phyloP scores from a whole-genome alignment of 2,797 vertebrate species.

The Chanos chanos region DNA sequence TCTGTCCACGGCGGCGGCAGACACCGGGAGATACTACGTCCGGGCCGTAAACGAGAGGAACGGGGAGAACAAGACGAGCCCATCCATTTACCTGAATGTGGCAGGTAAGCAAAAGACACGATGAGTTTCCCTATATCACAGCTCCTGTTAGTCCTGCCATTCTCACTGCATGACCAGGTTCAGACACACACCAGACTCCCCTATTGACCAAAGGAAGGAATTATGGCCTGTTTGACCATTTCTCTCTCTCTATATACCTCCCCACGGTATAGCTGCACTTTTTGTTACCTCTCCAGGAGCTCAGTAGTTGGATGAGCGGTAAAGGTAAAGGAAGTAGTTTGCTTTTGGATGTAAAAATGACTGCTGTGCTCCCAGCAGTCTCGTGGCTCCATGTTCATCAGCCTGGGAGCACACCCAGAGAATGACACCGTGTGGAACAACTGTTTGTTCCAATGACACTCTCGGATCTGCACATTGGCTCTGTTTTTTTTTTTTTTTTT shows the following conservation, averaged over 20 bases:
- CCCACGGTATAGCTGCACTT: neutral
- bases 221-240: constrained; percentile 18
- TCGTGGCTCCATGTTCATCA: neutral
- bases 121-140: constrained; percentile 24
- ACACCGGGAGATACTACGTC: constrained; percentile 73
- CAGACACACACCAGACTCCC: constrained; percentile 26
- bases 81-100: constrained; percentile 65
- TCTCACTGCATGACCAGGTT: constrained; percentile 18
- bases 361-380: too few relatives aligned
- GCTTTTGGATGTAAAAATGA: too few relatives aligned
- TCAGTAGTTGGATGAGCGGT: too few relatives aligned
- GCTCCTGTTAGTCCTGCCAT: constrained; percentile 25
- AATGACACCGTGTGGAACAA: constrained; percentile 4
- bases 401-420: constrained; percentile 1
- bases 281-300: constrained; percentile 4
- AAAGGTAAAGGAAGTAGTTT: too few relatives aligned
- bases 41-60: constrained; percentile 81
- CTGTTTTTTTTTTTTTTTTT: constrained; percentile 13
- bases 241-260: constrained; percentile 26
- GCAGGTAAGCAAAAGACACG: constrained; percentile 63
- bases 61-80: constrained; percentile 81
- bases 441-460: constrained; percentile 19
- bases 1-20: constrained; percentile 54
- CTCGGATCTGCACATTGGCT: constrained; percentile 13
- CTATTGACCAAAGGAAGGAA: constrained; percentile 23